Evolutionary conservation across 2,113 vertebrate species (phyloP).

Genomic region (Barnardius zonarius): DNA sequence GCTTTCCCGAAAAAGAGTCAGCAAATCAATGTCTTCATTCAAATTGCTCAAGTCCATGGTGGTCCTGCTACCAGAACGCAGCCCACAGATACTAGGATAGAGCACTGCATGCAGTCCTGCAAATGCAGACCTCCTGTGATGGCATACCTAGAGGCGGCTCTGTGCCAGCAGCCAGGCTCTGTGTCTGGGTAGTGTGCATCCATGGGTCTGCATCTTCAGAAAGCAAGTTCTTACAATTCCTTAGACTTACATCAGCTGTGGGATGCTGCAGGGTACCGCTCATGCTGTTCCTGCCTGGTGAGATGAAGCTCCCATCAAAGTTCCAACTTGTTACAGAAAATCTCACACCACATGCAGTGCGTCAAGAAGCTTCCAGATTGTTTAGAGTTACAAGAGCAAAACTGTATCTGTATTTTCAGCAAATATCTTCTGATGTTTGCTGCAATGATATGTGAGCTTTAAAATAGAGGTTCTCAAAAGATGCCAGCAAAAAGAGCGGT

Average conservation of each 20-base stretch:
- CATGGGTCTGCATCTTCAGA: background rate
- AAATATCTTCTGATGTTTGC: background rate
- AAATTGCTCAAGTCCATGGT: background rate
- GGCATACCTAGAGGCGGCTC: background rate
- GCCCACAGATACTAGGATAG: background rate
- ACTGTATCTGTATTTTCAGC: background rate
- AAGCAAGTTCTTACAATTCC: background rate
- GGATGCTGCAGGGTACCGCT: background rate
- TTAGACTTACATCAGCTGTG: background rate
- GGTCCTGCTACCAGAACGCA: background rate
- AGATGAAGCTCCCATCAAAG: slow-evolving; percentile 32
- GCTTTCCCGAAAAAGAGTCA: background rate
- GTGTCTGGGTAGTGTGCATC: background rate
- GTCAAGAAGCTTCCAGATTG: slow-evolving; percentile 11
- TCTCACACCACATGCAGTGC: background rate
- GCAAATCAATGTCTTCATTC: background rate
- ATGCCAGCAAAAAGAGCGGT: background rate
- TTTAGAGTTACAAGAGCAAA: background rate
- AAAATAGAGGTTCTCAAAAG: background rate
- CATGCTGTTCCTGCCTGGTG: background rate
- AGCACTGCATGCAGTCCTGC: background rate
- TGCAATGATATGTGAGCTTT: background rate
- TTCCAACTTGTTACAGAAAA: background rate
- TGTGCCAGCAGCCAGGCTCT: background rate
- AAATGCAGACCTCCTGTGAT: background rate